Conservation (phyloP, 2,888 invertebrate species). For the Callinectes sapidus region DNA sequence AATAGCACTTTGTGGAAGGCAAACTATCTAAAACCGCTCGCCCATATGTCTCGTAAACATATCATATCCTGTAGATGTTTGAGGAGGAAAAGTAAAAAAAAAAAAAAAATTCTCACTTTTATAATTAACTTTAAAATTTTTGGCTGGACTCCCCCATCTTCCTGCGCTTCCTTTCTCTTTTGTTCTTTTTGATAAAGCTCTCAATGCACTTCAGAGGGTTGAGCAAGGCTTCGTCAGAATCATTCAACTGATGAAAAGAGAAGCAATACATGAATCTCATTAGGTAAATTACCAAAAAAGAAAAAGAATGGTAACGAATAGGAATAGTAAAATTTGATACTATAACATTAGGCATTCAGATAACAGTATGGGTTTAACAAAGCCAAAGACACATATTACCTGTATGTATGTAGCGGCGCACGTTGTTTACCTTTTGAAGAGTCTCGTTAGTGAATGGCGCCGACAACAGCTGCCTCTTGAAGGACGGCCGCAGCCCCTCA, state of each 20-base stretch:
- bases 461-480: constrained; percentile 62
- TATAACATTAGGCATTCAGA: background rate
- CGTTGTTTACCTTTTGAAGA: constrained; percentile 55
- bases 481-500: background rate
- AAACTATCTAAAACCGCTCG: too few relatives aligned
- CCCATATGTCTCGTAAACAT: too few relatives aligned
- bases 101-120: background rate
- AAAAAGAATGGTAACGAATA: background rate
- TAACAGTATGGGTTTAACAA: background rate
- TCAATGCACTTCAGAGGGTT: constrained; percentile 50
- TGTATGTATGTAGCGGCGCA: constrained; percentile 50
- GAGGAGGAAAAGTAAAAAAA: background rate
- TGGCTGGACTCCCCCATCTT: constrained; percentile 38
- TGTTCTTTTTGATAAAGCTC: constrained; percentile 64
- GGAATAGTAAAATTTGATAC: background rate
- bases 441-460: constrained; percentile 53
- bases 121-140: constrained; percentile 5
- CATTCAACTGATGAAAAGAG: constrained; percentile 46
- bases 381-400: constrained; percentile 18
- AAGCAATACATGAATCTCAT: background rate
- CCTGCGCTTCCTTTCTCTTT: constrained; percentile 55
- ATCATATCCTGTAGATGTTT: background rate
- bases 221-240: constrained; percentile 48
- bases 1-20: too few relatives aligned
- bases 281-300: background rate